These are phyloP conservation scores for Brachyhypopomus gauderio DNA, from an alignment of 2,113 vertebrate species.

Conservation along the genomic window DNA sequence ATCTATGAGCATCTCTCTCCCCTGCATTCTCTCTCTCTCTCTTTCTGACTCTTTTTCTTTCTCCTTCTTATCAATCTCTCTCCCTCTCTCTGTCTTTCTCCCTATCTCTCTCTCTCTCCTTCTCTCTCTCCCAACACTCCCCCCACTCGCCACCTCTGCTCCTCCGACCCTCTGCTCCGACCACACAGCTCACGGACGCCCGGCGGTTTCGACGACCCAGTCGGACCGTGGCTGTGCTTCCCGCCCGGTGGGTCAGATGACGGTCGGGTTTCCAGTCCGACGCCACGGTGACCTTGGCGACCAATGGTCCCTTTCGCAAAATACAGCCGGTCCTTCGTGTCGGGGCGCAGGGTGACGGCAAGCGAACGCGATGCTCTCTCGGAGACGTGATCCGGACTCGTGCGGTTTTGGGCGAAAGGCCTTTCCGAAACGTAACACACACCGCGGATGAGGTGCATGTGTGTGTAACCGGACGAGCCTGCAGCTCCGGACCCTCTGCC, in stretches of 20 bases:
- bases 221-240: background rate
- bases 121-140: too few relatives aligned
- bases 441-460: slow-evolving; percentile 12
- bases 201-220: slow-evolving; percentile 3
- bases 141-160: background rate
- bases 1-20: too few relatives aligned
- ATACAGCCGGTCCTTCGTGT: background rate
- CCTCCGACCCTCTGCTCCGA: slow-evolving; percentile 4
- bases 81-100: too few relatives aligned
- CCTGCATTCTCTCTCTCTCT: too few relatives aligned
- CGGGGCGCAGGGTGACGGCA: slow-evolving; percentile 2
- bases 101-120: too few relatives aligned
- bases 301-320: too few relatives aligned
- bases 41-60: too few relatives aligned
- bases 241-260: slow-evolving; percentile 21
- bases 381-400: slow-evolving; percentile 34
- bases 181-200: background rate
- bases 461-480: slow-evolving; percentile 42
- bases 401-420: slow-evolving; percentile 43
- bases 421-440: slow-evolving; percentile 40
- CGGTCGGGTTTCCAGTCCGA: slow-evolving; percentile 30
- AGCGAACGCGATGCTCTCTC: background rate
- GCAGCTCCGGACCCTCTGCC: slow-evolving; percentile 34
- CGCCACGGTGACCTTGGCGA: slow-evolving; percentile 25
- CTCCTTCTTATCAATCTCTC: too few relatives aligned